phyloP scores from a whole-genome alignment of 2,888 invertebrate species.

The Dolichopus griseipennis region DNA sequence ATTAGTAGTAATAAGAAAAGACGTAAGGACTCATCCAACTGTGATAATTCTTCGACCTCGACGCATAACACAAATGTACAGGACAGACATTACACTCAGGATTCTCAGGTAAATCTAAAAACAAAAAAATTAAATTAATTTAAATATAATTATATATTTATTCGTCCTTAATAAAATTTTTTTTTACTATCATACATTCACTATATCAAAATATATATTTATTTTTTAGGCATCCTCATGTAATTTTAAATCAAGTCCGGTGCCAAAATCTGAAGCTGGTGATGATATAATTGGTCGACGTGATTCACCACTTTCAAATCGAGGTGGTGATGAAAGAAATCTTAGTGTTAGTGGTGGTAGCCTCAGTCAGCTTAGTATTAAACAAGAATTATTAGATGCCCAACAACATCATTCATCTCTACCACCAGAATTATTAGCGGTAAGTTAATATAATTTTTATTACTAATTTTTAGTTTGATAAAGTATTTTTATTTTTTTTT shows the following conservation, averaged over 20 bases:
- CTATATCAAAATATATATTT: not conserved
- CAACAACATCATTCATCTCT: slow-evolving; percentile 40
- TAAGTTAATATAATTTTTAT: slow-evolving; percentile 30
- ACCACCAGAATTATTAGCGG: slow-evolving; percentile 43
- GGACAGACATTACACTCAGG: slow-evolving; percentile 55
- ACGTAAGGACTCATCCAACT: slow-evolving; percentile 52
- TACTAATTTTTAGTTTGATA: not conserved
- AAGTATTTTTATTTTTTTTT: no score
- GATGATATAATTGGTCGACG: slow-evolving; percentile 35
- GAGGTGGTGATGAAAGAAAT: slow-evolving; percentile 31
- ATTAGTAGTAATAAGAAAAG: slow-evolving; percentile 51
- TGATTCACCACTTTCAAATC: slow-evolving; percentile 42
- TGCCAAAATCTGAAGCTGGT: slow-evolving; percentile 52
- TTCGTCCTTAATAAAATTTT: no score
- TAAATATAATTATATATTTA: not conserved
- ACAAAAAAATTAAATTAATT: not conserved
- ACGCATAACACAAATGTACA: slow-evolving; percentile 48
- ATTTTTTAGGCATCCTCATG: slow-evolving; percentile 52
- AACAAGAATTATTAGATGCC: slow-evolving; percentile 43
- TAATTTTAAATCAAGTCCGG: slow-evolving; percentile 58
- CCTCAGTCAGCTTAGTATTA: slow-evolving; percentile 44
- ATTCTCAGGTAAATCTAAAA: slow-evolving; percentile 56
- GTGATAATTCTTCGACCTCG: slow-evolving; percentile 54
- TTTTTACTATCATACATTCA: slow-evolving; percentile 8
- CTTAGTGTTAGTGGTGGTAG: slow-evolving; percentile 30